Evolutionary conservation across 2,888 invertebrate species (phyloP).

Genomic region (Colletes collaris): DNA sequence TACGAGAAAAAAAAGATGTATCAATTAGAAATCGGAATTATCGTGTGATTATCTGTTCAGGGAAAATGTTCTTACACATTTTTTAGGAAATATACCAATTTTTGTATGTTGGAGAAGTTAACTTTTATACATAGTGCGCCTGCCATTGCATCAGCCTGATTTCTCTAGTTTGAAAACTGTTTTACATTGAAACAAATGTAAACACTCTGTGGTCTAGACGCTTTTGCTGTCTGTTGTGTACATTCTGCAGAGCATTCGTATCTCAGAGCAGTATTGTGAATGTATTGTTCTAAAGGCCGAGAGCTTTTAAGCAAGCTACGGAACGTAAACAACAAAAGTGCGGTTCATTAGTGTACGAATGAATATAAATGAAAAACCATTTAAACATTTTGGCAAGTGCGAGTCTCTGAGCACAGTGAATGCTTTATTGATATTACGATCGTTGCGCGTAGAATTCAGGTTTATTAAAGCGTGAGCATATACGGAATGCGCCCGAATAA

Average conservation of each 20-base stretch:
- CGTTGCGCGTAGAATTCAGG: slow-evolving; percentile 78
- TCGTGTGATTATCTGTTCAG: slow-evolving; percentile 60
- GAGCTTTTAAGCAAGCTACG: slow-evolving; percentile 68
- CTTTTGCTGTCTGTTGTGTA: slow-evolving; percentile 76
- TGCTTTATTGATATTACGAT: slow-evolving; percentile 71
- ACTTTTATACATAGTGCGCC: slow-evolving; percentile 66
- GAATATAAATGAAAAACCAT: slow-evolving; percentile 69
- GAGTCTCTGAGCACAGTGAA: slow-evolving; percentile 73
- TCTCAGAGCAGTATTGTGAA: slow-evolving; percentile 68
- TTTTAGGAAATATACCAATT: slow-evolving; percentile 69
- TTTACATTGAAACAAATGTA: slow-evolving; percentile 62
- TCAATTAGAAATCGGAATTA: slow-evolving; percentile 43
- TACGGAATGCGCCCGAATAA: slow-evolving; percentile 1
- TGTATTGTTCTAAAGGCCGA: slow-evolving; percentile 59
- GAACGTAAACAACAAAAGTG: slow-evolving; percentile 48
- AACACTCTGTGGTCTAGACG: slow-evolving; percentile 75
- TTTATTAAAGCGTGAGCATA: slow-evolving; percentile 73
- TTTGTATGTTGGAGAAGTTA: slow-evolving; percentile 68
- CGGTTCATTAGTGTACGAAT: slow-evolving; percentile 59
- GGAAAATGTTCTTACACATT: slow-evolving; percentile 59
- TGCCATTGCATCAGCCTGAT: slow-evolving; percentile 75
- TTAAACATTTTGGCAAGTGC: slow-evolving; percentile 77
- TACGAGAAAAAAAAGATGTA: slow-evolving; percentile 15
- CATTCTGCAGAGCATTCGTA: slow-evolving; percentile 74
- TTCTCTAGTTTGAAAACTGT: slow-evolving; percentile 62